These are phyloP conservation scores for Teinopalpus imperialis DNA, from an alignment of 2,888 invertebrate genomes.

Conservation along the genomic window DNA sequence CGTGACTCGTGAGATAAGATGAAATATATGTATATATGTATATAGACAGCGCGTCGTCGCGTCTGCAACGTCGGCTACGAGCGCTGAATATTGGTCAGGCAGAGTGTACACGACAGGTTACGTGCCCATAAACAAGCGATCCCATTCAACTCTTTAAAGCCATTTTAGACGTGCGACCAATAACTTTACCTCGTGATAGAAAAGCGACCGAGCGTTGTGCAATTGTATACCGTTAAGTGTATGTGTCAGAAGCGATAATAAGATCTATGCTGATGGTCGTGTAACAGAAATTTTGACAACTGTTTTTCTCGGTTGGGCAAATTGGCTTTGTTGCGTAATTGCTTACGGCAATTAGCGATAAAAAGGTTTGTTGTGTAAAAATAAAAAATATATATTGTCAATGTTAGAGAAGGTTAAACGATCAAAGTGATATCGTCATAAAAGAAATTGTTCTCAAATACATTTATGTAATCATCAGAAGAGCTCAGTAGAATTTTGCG, in stretches of 20 bases:
- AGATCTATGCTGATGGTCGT: slow-evolving; percentile 48
- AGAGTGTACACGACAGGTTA: slow-evolving; percentile 49
- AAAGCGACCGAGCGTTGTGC: slow-evolving; percentile 58
- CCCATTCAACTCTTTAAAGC: slow-evolving; percentile 52
- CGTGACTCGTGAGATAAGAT: no score
- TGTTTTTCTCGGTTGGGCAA: slow-evolving; percentile 1
- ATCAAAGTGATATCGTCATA: no score
- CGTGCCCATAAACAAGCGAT: slow-evolving; percentile 52
- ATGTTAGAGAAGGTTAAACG: no score
- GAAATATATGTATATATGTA: neutral
- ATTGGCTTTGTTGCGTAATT: slow-evolving; percentile 16
- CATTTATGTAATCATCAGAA: no score
- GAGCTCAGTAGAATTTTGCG: no score
- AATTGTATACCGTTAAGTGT: slow-evolving; percentile 60
- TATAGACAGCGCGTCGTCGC: slow-evolving; percentile 19
- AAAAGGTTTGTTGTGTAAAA: neutral
- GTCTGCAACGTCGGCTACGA: slow-evolving; percentile 27
- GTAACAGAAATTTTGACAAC: slow-evolving; percentile 37
- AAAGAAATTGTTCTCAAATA: no score
- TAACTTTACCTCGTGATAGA: slow-evolving; percentile 52
- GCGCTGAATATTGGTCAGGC: slow-evolving; percentile 50
- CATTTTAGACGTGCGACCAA: slow-evolving; percentile 48
- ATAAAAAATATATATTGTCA: neutral
- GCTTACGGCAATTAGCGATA: slow-evolving; percentile 2
- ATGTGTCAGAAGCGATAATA: slow-evolving; percentile 53